Evolutionary conservation across 2,888 invertebrate species (phyloP).

Genomic region (Harpagoxenus sublaevis): DNA sequence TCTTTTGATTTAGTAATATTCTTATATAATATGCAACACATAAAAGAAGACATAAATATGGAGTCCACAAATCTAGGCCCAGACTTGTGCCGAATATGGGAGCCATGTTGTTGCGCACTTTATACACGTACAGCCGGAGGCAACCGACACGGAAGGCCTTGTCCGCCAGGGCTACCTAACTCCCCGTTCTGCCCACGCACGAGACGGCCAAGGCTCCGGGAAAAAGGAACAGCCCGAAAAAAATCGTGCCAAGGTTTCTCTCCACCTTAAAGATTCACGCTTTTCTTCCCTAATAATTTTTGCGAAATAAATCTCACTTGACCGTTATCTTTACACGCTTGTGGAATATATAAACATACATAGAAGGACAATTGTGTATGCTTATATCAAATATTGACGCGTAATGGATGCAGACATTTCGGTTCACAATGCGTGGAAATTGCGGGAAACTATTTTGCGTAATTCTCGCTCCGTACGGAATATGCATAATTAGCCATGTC

Average conservation of each 20-base stretch:
- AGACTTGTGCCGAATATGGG: slow-evolving; percentile 57
- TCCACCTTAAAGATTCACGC: slow-evolving; percentile 12
- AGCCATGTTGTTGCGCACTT: slow-evolving; percentile 56
- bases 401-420: not conserved
- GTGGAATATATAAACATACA: not conserved
- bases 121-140: slow-evolving; percentile 63
- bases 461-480: slow-evolving; percentile 16
- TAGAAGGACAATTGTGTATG: not conserved
- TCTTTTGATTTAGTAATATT: not conserved
- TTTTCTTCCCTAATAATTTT: not conserved
- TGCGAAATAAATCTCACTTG: not conserved
- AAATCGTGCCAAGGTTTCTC: slow-evolving; percentile 64
- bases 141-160: slow-evolving; percentile 75
- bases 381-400: not conserved
- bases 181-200: slow-evolving; percentile 75
- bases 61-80: not conserved
- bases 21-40: not conserved
- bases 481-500: slow-evolving; percentile 42
- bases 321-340: not conserved
- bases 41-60: not conserved
- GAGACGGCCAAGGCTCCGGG: slow-evolving; percentile 37
- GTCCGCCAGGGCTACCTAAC: slow-evolving; percentile 72
- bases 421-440: not conserved
- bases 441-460: slow-evolving; percentile 6
- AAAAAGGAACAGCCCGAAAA: slow-evolving; percentile 46